phyloP scores from a whole-genome alignment of 1,140 invertebrate genomes.

The Caerostris darwini region DNA sequence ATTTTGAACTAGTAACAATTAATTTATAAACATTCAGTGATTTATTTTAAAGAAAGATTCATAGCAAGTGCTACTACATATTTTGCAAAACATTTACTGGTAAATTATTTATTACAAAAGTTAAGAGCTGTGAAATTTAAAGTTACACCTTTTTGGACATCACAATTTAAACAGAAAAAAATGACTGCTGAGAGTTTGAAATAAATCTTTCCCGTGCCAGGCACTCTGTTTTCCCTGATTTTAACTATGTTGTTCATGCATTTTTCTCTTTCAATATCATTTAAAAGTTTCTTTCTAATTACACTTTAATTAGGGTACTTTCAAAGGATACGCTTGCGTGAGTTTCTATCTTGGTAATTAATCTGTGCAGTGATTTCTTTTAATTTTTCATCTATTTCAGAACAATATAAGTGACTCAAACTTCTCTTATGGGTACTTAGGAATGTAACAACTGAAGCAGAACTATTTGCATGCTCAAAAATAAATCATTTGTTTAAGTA shows the following conservation, averaged over 20 bases:
- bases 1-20: too few species aligned
- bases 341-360: slow-evolving; percentile 72
- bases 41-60: too few species aligned
- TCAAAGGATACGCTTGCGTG: slow-evolving; percentile 66
- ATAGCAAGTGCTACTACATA: too few species aligned
- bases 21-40: too few species aligned
- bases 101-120: neutral
- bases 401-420: slow-evolving; percentile 36
- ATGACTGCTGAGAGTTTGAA: neutral
- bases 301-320: slow-evolving; percentile 73
- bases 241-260: slow-evolving; percentile 35
- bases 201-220: neutral
- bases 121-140: neutral
- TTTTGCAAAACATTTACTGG: too few species aligned
- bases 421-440: neutral
- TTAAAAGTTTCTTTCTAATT: slow-evolving; percentile 75
- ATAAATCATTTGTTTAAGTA: neutral
- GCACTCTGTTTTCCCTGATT: neutral
- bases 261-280: slow-evolving; percentile 65
- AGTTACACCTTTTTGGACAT: neutral
- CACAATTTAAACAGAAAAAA: neutral
- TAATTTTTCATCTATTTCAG: slow-evolving; percentile 26
- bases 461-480: neutral
- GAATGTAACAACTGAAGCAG: neutral
- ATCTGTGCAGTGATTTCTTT: slow-evolving; percentile 62